Percentiles rank a stretch among this genome's conserved stretches.
Conservation (phyloP, 2,888 invertebrate genomes). For the Gasteruption jaculator region DNA sequence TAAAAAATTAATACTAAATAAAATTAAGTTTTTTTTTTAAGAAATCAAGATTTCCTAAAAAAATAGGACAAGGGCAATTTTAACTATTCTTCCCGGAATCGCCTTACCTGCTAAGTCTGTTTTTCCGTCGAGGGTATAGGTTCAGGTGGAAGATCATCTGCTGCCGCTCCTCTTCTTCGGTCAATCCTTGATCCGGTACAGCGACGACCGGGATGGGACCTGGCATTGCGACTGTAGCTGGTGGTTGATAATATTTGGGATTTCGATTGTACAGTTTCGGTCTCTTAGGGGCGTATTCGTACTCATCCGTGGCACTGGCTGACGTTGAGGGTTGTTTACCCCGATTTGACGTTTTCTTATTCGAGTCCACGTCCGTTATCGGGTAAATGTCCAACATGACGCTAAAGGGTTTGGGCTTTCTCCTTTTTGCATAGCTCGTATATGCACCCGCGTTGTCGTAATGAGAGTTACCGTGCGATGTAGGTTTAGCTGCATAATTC, state of each 20-base stretch:
- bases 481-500: constrained; percentile 24
- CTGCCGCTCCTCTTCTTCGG: constrained; percentile 47
- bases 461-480: constrained; percentile 24
- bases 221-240: constrained; percentile 10
- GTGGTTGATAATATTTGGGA: constrained; percentile 27
- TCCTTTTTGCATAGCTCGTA: constrained; percentile 28
- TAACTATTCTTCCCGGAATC: background rate
- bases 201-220: constrained; percentile 30
- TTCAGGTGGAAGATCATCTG: constrained; percentile 66
- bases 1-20: no score
- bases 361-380: constrained; percentile 49
- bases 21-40: background rate
- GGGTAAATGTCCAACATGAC: constrained; percentile 65
- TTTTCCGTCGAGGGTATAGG: constrained; percentile 58
- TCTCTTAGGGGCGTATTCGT: constrained; percentile 32
- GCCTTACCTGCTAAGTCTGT: constrained; percentile 35
- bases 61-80: constrained; percentile 1
- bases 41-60: constrained; percentile 9
- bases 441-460: constrained; percentile 30
- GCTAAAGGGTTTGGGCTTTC: constrained; percentile 57
- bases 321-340: constrained; percentile 19
- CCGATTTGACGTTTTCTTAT: constrained; percentile 30
- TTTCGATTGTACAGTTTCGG: constrained; percentile 32
- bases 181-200: constrained; percentile 23
- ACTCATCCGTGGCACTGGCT: constrained; percentile 27